phyloP scores from a whole-genome alignment of 2,888 invertebrate genomes.

The Eubasilissa splendida region DNA sequence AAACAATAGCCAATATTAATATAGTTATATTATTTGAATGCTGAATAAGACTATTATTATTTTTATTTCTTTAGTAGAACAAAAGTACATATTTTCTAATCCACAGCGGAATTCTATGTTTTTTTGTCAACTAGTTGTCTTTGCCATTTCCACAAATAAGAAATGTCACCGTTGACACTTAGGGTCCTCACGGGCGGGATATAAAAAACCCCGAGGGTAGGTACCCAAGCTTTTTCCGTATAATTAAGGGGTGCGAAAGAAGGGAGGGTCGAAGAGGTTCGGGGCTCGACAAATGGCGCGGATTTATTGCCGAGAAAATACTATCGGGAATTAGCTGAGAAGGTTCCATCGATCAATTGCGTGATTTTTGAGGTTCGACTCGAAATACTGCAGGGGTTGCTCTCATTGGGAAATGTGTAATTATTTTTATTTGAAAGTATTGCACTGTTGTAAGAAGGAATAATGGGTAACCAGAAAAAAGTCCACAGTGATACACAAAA shows the following conservation, averaged over 20 bases:
- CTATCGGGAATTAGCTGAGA: slow-evolving; percentile 56
- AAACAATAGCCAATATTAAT: no score
- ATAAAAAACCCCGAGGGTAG: slow-evolving; percentile 52
- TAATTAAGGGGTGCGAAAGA: slow-evolving; percentile 52
- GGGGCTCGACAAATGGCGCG: slow-evolving; percentile 52
- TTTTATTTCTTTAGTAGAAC: no score
- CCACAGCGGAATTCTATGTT: slow-evolving; percentile 6
- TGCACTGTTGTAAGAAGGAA: no score
- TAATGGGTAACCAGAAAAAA: no score
- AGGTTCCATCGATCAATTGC: slow-evolving; percentile 50
- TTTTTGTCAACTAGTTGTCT: slow-evolving; percentile 29
- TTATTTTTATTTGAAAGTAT: no score
- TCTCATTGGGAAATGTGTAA: neutral
- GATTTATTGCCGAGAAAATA: slow-evolving; percentile 54
- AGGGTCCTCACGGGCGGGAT: slow-evolving; percentile 51
- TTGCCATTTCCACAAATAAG: slow-evolving; percentile 53
- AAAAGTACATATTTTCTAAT: neutral
- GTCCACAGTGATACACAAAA: no score
- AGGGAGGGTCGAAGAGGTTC: slow-evolving; percentile 1
- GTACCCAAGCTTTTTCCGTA: slow-evolving; percentile 53
- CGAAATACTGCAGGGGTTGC: neutral
- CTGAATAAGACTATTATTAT: no score
- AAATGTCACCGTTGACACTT: slow-evolving; percentile 57
- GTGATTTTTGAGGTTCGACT: neutral
- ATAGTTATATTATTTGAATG: no score